Evolutionary conservation across 2,888 invertebrate species (phyloP).

Genomic region (Acleris holmiana): DNA sequence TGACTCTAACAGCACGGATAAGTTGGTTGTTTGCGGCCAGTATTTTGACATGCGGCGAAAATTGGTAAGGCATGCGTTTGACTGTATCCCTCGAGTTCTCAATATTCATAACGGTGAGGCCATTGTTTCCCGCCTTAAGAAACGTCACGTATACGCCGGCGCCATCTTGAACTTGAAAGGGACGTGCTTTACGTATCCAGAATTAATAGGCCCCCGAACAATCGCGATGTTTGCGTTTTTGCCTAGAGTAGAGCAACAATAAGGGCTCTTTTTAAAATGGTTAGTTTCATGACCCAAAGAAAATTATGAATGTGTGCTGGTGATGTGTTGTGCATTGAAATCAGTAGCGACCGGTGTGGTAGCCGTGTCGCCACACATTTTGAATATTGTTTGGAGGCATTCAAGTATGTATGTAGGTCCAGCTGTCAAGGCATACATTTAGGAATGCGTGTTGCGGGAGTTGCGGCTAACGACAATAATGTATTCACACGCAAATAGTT

Average conservation of each 20-base stretch:
- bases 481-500: constrained; percentile 32
- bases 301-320: constrained; percentile 70
- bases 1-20: neutral
- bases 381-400: constrained; percentile 56
- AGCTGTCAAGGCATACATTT: constrained; percentile 45
- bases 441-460: constrained; percentile 50
- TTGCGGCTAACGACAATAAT: constrained; percentile 38
- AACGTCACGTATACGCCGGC: constrained; percentile 73
- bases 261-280: constrained; percentile 58
- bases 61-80: constrained; percentile 61
- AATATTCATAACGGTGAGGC: constrained; percentile 78
- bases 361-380: constrained; percentile 56
- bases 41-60: constrained; percentile 61
- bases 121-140: constrained; percentile 75
- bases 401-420: constrained; percentile 53
- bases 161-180: constrained; percentile 75
- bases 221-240: constrained; percentile 45
- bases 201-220: constrained; percentile 55
- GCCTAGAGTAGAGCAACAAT: constrained; percentile 46
- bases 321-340: constrained; percentile 59
- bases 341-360: constrained; percentile 57
- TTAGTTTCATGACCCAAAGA: constrained; percentile 73
- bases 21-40: constrained; percentile 15
- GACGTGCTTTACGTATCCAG: constrained; percentile 72
- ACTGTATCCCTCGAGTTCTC: constrained; percentile 64